Conservation (phyloP, 2,888 invertebrate genomes). For the Chymomyza procnemis region DNA sequence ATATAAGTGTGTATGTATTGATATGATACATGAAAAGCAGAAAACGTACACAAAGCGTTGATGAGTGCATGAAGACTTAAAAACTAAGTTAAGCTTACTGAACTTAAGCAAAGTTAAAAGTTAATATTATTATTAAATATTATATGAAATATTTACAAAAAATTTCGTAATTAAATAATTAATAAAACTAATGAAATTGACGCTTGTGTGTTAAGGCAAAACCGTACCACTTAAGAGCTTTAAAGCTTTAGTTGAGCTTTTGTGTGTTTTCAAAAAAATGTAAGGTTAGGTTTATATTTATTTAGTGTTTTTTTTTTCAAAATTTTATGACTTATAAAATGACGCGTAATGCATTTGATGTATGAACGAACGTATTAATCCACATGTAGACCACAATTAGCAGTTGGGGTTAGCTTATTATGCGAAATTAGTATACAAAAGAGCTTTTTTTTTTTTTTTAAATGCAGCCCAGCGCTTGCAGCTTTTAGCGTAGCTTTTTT, state of each 20-base stretch:
- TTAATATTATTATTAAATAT: slow-evolving; percentile 29
- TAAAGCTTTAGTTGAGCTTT: slow-evolving; percentile 21
- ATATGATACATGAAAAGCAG: slow-evolving; percentile 61
- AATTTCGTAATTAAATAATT: slow-evolving; percentile 37
- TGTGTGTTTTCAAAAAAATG: background rate
- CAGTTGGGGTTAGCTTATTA: slow-evolving; percentile 63
- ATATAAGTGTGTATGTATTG: slow-evolving; percentile 28
- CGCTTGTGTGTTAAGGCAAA: background rate
- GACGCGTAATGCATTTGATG: slow-evolving; percentile 13
- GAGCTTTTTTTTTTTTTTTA: slow-evolving; percentile 42
- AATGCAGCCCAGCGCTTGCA: slow-evolving; percentile 64
- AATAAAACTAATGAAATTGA: background rate
- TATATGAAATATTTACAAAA: slow-evolving; percentile 49
- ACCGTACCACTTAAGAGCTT: slow-evolving; percentile 24
- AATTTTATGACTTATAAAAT: background rate
- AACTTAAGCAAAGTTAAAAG: slow-evolving; percentile 10
- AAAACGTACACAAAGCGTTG: slow-evolving; percentile 70
- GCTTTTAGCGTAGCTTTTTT: slow-evolving; percentile 58
- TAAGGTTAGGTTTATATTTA: background rate
- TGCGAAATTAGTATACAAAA: slow-evolving; percentile 73
- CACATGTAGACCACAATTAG: slow-evolving; percentile 70
- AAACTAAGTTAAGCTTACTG: slow-evolving; percentile 33
- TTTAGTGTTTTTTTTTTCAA: background rate
- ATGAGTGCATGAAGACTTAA: slow-evolving; percentile 53
- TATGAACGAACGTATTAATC: slow-evolving; percentile 54